Evolutionary conservation across 2,113 vertebrate genomes (phyloP), one percentile per base, ranked within the genome.

Genomic region (Limanda limanda): DNA sequence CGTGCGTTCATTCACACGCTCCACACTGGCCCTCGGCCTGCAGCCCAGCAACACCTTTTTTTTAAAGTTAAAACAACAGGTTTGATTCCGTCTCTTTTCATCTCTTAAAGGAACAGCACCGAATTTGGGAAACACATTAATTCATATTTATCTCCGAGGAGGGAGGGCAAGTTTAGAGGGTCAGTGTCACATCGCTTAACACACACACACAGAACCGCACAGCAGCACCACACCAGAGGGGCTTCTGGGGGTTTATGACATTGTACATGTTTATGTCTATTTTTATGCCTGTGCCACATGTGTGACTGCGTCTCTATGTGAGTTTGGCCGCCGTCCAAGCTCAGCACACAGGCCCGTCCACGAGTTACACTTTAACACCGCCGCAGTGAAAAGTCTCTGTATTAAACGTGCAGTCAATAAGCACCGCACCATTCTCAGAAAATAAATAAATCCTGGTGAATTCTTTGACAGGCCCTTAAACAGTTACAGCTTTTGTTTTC

Each of bases 41-140:
- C 59, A 47, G 71, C 48, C 52, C 21, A 78, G 78, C 75, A 54
- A 70, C 60, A 52, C 63, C 18, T 57, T 62, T 61, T 69, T 24
- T 69, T 24, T 69, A 67, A 75, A 85, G 77, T 79, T 57, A 81
- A 81, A 54, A 62, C 58, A 54, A 58, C 17, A 74, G 72, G 60
- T 76, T 25, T 54, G 31, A 60, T 67, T 57, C 25, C 48, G 27
- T 57, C 27, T 68, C 21, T 55, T 21, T 27, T 20, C 15, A 11
- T 25, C 21, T 63, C 48, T 72, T 72, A 64, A 82, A 68, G 56
- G 48, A 62, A n/a, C 18, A 48, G 27, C 24, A 27, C 6, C 8
- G 63, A 63, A n/a, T 42, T 57, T 59, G 15, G 57, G 4, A 20
- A 27, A 27, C 8, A 59, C 56, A 17, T 25, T 4, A 24, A 35